phyloP scores from a whole-genome alignment of 2,113 vertebrate species.

The Ptilonorhynchus violaceus region DNA sequence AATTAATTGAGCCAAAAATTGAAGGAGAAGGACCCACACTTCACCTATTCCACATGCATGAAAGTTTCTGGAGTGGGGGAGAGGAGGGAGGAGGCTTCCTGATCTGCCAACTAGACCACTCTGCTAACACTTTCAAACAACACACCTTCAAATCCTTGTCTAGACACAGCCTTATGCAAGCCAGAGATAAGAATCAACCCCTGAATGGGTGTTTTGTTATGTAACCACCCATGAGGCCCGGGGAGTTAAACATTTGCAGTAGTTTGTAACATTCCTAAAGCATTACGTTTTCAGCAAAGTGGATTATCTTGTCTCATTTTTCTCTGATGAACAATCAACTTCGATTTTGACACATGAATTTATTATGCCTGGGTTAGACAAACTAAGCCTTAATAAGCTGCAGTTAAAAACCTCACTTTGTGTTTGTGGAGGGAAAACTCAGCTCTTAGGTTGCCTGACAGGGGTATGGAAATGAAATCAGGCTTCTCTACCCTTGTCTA shows the following conservation, averaged over 20 bases:
- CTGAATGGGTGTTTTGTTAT: slow-evolving; percentile 52
- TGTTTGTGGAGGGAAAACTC: not conserved
- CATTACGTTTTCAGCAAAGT: slow-evolving; percentile 31
- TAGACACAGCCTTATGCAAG: slow-evolving; percentile 52
- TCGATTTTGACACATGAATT: slow-evolving; percentile 39
- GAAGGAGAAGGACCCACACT: not conserved
- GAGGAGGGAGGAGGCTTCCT: not conserved
- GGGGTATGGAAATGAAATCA: not conserved
- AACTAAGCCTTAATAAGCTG: slow-evolving; percentile 39
- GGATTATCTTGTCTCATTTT: slow-evolving; percentile 54
- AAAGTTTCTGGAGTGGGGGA: accelerated
- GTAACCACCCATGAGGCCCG: not conserved
- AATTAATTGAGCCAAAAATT: not conserved
- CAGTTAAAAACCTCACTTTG: slow-evolving; percentile 18
- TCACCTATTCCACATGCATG: not conserved
- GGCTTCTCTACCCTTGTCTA: not conserved
- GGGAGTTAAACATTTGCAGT: slow-evolving; percentile 53
- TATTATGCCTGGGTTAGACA: slow-evolving; percentile 57
- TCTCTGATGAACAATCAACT: slow-evolving; percentile 53
- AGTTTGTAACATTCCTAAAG: slow-evolving; percentile 50
- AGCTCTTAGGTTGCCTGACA: not conserved
- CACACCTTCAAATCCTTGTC: slow-evolving; percentile 52
- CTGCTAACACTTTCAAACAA: slow-evolving; percentile 26
- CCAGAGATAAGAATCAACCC: not conserved
- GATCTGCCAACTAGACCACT: not conserved